These are phyloP conservation scores for Mystacornis crossleyi DNA, from an alignment of 2,113 vertebrate species.

Conservation along the genomic window DNA sequence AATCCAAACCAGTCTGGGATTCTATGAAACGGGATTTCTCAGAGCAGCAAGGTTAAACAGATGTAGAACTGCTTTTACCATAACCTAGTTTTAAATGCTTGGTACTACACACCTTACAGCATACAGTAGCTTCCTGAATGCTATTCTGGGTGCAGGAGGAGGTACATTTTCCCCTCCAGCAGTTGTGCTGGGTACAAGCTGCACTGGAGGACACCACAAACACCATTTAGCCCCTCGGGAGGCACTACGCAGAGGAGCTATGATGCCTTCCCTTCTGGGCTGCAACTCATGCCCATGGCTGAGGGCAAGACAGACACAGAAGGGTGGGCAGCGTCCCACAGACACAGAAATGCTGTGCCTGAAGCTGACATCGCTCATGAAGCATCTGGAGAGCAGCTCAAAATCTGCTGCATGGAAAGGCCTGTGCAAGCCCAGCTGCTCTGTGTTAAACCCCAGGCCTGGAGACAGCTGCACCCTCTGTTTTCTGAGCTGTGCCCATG, in stretches of 20 bases:
- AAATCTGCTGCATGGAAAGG: not conserved
- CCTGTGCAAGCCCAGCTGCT: not conserved
- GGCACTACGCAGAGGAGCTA: rapidly evolving
- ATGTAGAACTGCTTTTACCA: not conserved
- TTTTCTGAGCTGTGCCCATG: not conserved
- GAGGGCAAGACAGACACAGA: not conserved
- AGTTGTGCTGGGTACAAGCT: not conserved
- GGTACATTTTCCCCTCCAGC: not conserved
- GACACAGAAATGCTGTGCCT: not conserved
- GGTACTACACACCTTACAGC: not conserved
- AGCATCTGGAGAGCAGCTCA: not conserved
- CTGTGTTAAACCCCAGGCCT: not conserved
- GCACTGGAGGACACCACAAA: not conserved
- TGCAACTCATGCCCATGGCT: not conserved
- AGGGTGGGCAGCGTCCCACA: not conserved
- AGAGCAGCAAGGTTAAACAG: not conserved
- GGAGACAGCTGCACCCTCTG: not conserved
- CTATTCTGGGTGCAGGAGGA: not conserved
- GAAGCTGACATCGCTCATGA: rapidly evolving
- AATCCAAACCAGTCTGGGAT: not conserved
- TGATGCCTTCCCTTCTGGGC: not conserved
- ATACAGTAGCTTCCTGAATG: not conserved
- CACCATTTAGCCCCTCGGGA: not conserved
- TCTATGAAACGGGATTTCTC: not conserved
- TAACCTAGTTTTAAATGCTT: not conserved